A percentile compares a stretch with the other conserved stretches of the same genome.
These are phyloP conservation scores for Orgyia antiqua DNA, from an alignment of 2,888 invertebrate species.

Conservation along the genomic window DNA sequence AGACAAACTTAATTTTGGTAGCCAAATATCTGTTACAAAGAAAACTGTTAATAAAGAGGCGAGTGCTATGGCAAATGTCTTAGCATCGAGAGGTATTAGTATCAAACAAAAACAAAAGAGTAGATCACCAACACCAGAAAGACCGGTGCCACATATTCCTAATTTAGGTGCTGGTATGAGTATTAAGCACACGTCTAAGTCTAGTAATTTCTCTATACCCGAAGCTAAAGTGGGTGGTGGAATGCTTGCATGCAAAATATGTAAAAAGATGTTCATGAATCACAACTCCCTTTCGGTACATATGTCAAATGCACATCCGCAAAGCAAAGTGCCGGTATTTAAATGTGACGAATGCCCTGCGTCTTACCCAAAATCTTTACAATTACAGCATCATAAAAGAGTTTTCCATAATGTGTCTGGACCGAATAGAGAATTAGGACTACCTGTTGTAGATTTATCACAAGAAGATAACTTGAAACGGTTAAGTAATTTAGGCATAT, in stretches of 20 bases:
- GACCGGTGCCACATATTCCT: slow-evolving; percentile 64
- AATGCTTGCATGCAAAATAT: slow-evolving; percentile 60
- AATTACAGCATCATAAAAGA: slow-evolving; percentile 80
- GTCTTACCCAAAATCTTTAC: slow-evolving; percentile 83
- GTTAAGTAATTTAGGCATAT: slow-evolving; percentile 82
- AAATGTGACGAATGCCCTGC: slow-evolving; percentile 85
- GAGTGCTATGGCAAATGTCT: slow-evolving; percentile 85
- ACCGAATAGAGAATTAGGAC: slow-evolving; percentile 79
- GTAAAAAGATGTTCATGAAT: slow-evolving; percentile 68
- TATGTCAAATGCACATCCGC: slow-evolving; percentile 60
- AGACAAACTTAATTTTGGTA: slow-evolving; percentile 82
- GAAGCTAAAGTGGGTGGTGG: slow-evolving; percentile 62
- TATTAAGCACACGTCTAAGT: slow-evolving; percentile 72
- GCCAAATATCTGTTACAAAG: slow-evolving; percentile 84
- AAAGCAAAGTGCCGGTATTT: slow-evolving; percentile 59
- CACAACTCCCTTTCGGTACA: slow-evolving; percentile 54
- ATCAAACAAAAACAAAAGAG: slow-evolving; percentile 82
- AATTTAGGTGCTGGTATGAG: slow-evolving; percentile 70
- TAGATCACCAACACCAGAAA: slow-evolving; percentile 62
- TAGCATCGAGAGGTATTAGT: slow-evolving; percentile 87
- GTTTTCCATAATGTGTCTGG: slow-evolving; percentile 68
- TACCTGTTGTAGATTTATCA: slow-evolving; percentile 85
- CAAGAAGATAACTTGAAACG: slow-evolving; percentile 82
- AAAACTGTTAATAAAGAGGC: slow-evolving; percentile 82
- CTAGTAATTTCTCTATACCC: slow-evolving; percentile 62